Evolutionary conservation across 2,888 invertebrate species (phyloP).

Genomic region (Leptopilina syphax): DNA sequence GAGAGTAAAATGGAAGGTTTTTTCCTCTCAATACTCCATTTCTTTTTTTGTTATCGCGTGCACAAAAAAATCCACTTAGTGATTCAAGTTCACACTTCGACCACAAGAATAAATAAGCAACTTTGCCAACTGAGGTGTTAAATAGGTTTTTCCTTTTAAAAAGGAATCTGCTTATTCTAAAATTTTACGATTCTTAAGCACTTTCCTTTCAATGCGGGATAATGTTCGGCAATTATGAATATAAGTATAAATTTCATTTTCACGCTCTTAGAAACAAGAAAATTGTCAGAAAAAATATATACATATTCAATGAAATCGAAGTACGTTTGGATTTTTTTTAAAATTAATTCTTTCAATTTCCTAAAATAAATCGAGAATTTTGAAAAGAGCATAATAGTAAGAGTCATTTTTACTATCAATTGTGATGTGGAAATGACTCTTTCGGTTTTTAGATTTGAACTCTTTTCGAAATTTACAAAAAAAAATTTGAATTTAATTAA

Average conservation of each 20-base stretch:
- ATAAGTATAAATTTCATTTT: not conserved
- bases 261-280: not conserved
- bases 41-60: not conserved
- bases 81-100: constrained; percentile 5
- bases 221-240: not conserved
- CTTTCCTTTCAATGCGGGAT: not conserved
- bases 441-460: no score
- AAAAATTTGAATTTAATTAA: no score
- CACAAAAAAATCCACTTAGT: not conserved
- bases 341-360: no score
- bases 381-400: no score
- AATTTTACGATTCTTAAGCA: not conserved
- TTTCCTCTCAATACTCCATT: not conserved
- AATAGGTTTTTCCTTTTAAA: constrained; percentile 3
- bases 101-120: not conserved
- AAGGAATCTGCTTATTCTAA: not conserved
- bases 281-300: not conserved
- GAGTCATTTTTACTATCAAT: no score
- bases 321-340: no score
- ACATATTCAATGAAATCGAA: no score
- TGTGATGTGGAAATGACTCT: no score
- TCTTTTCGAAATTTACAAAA: no score
- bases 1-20: not conserved
- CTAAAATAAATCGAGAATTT: no score
- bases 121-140: constrained; percentile 30